Base-by-base conservation (phyloP, 2,797 vertebrate species). In the Enteromius unitaeniatus region DNA sequence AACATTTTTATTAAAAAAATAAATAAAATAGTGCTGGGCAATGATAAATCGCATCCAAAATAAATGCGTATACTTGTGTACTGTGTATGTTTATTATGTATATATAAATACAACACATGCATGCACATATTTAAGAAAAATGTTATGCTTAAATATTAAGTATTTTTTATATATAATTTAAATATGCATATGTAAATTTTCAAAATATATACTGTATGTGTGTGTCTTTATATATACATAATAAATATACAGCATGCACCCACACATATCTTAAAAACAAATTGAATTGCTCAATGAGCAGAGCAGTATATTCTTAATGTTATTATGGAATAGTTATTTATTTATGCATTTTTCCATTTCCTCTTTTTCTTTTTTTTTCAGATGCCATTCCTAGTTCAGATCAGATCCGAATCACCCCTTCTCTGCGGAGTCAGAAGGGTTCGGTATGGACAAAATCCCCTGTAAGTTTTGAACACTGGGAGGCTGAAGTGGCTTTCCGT, bases 301-400 rank as follows among this genome's bases (percentile, higher is more conserved):
- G n/a, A 55, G 21, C 1, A 55, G 53, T 10, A 55, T 11, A n/a
- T 55, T 17, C 47, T 17, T 49, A 31, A 64, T 17, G 31, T 19
- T 82, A 26, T 15, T 81, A n/a, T 51, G 51, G 6, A n/a, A 23
- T 3, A 1, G 6, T 45, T n/a, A 31, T 67, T 3, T 42, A 19
- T 73, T 74, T 2, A 14, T 47, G 13, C 3, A 7, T 34, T 47
- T 26, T 42, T 9, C 21, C 40, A 14, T 69, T 0, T 78, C n/a
- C 14, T 7, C 73, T n/a, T n/a, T n/a, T 2, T 31, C n/a, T 6
- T 65, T 78, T 65, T 78, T 14, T 21, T 15, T 11, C 45, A 99
- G 98, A 97, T 95, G 97, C 98, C 14, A 99, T 99, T 87, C 97
- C 98, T 14, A 98, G 97, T 67, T 93, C 97, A 23, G 98, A 99